These are phyloP conservation scores for Heterotilapia buettikoferi DNA, from an alignment of 2,113 vertebrate genomes.

Conservation along the genomic window DNA sequence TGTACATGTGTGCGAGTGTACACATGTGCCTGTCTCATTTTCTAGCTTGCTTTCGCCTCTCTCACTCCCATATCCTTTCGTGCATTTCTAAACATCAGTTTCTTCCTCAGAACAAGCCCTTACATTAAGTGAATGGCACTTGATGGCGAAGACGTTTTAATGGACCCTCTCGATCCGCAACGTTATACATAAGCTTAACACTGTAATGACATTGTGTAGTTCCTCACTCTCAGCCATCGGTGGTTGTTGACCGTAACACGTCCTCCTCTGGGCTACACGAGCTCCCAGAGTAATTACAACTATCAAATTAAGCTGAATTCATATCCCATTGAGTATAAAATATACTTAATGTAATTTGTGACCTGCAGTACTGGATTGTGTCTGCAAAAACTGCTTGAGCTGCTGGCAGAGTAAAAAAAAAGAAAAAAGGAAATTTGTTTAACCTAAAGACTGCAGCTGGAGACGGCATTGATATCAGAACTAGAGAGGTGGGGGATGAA, in stretches of 20 bases:
- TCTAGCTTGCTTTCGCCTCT: not conserved
- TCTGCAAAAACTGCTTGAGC: not conserved
- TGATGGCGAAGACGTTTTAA: conserved; percentile 51
- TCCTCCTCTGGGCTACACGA: not conserved
- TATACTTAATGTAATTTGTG: conserved; percentile 1
- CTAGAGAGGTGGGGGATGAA: not conserved
- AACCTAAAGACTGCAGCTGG: conserved; percentile 29
- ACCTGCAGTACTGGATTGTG: not conserved
- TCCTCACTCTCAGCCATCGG: not conserved
- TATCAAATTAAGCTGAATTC: conserved; percentile 15
- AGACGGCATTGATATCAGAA: not conserved
- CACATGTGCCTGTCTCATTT: not conserved
- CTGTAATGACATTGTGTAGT: conserved; percentile 31
- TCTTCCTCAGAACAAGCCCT: conserved; percentile 6
- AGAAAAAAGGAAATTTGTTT: conserved; percentile 27
- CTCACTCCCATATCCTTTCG: not conserved
- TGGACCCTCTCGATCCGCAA: conserved; percentile 41
- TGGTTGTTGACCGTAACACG: conserved; percentile 23
- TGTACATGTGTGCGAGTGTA: not conserved
- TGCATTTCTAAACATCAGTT: conserved; percentile 1
- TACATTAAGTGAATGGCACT: conserved; percentile 63
- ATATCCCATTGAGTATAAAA: not conserved
- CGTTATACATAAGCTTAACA: conserved; percentile 22
- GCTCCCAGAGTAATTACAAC: not conserved
- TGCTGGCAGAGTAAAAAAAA: not conserved